Base-by-base conservation (phyloP, 2,113 vertebrate genomes). In the Nanorana parkeri region DNA sequence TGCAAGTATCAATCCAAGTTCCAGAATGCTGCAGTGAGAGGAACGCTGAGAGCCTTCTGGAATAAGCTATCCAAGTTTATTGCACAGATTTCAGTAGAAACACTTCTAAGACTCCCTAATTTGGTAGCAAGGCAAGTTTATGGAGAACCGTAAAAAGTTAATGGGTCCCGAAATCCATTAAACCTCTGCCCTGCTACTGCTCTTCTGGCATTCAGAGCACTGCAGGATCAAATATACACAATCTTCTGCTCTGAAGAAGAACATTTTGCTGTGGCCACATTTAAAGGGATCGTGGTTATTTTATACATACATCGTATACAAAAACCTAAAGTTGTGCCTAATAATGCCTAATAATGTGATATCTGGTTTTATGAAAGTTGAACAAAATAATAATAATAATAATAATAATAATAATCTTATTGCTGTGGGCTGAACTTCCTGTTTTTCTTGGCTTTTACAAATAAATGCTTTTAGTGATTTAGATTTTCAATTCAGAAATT, bases 81-180 rank as follows among this genome's bases (percentile, higher is more conserved):
- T 83, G 73, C 80, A 76, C 71, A 75, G 80, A 83, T 83, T 83
- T 83, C 80, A 75, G 80, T 63, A 76, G 71, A 76, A 83, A 68
- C 80, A 83, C 71, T 76, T 76, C 51, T 68, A 71, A 68, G 80
- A 76, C 80, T 68, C 79, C 79, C 60, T 81, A 71, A 83, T 83
- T 83, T 83, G 63, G 64, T 68, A 83, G 80, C 80, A 76, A 75
- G 72, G 80, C 80, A 83, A 83, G 80, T 83, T 83, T 83, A 83
- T 83, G 29, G 72, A 83, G 80, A 83, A 65, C 80, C 80, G 76
- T 83, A 83, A 83, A 83, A 83, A 83, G 80, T 83, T 83, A 83
- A 83, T 83, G 80, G 80, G 69, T 83, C 80, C 80, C 80, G 63
- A 83, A 83, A 83, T 76, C 80, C 80, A 83, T 83, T 75, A 83